Evolutionary conservation across 2,113 vertebrate species (phyloP).

Genomic region (Ornithorhynchus anatinus): DNA sequence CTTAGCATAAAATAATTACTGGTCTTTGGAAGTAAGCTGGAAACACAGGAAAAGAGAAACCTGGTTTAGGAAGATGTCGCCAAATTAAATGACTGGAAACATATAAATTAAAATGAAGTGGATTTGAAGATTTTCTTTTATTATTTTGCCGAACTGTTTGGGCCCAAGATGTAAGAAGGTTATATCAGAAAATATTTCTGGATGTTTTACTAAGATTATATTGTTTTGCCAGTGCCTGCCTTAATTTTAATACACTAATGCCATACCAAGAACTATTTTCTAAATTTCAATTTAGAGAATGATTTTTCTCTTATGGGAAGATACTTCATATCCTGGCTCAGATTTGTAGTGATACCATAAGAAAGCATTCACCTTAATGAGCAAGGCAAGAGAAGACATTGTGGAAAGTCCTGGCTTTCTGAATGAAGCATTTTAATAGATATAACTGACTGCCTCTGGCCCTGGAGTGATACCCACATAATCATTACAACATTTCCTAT

Average conservation of each 20-base stretch:
- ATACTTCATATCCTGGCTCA: neutral
- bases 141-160: constrained; percentile 51
- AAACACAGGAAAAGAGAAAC: constrained; percentile 33
- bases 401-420: neutral
- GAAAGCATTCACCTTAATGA: neutral
- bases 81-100: constrained; percentile 34
- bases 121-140: constrained; percentile 53
- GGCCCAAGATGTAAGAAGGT: constrained; percentile 46
- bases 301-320: neutral
- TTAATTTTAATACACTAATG: constrained; percentile 16
- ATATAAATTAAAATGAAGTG: constrained; percentile 45
- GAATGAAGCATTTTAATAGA: no score
- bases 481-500: no score
- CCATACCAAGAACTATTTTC: constrained; percentile 43
- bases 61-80: constrained; percentile 14
- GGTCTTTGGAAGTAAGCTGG: constrained; percentile 23
- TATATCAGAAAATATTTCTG: constrained; percentile 48
- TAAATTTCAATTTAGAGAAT: neutral
- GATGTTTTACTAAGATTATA: constrained; percentile 31
- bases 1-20: no score
- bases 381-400: neutral
- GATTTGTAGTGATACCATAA: neutral
- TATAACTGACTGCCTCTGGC: no score
- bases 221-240: constrained; percentile 38
- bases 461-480: no score